Conservation (phyloP, 1,140 invertebrate genomes). For the Neodiprion pinetum region DNA sequence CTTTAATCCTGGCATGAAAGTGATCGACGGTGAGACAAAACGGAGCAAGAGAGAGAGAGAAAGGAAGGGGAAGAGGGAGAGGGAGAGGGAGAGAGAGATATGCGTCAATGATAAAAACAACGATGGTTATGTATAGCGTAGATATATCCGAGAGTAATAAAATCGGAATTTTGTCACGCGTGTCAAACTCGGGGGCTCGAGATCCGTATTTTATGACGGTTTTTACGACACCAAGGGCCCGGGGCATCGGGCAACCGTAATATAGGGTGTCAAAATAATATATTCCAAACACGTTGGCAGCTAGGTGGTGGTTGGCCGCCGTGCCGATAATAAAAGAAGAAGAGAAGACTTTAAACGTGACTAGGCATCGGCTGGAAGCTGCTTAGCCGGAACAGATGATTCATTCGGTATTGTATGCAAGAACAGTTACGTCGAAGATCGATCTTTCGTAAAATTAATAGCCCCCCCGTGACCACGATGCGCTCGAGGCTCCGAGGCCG, state of each 20-base stretch:
- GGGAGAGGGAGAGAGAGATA: no score
- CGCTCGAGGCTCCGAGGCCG: background rate
- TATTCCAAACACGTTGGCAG: slow-evolving; percentile 4
- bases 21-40: no score
- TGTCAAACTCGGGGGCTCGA: background rate
- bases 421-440: slow-evolving; percentile 29
- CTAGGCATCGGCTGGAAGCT: slow-evolving; percentile 30
- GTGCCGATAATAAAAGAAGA: slow-evolving; percentile 9
- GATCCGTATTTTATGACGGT: slow-evolving; percentile 2
- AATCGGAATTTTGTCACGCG: background rate
- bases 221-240: background rate
- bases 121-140: background rate
- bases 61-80: no score
- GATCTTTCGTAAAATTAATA: slow-evolving; percentile 42
- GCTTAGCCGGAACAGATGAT: slow-evolving; percentile 39
- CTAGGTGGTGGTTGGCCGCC: background rate
- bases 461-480: slow-evolving; percentile 27
- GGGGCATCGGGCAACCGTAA: background rate
- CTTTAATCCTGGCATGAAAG: no score
- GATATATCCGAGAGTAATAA: background rate
- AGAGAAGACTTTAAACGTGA: slow-evolving; percentile 35
- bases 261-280: slow-evolving; percentile 5
- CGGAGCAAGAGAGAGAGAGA: no score
- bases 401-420: slow-evolving; percentile 34
- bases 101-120: no score